Conservation (phyloP, 2,888 invertebrate genomes). For the Ceriagrion tenellum region DNA sequence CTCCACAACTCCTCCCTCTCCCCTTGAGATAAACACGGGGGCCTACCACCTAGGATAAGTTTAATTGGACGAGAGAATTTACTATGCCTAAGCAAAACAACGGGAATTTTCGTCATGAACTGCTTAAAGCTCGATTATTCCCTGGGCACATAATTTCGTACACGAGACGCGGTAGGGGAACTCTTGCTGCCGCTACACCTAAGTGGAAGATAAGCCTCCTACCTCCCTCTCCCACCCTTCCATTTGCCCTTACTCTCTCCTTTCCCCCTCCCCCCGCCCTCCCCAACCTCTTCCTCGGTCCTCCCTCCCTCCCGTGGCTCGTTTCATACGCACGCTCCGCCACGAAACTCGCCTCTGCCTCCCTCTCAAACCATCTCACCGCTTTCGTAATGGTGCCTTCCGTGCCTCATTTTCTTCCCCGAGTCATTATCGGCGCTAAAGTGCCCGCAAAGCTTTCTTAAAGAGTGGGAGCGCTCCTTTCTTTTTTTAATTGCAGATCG, state of each 20-base stretch:
- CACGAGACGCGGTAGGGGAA: not conserved
- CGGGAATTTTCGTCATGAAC: slow-evolving; percentile 28
- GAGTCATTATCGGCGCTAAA: slow-evolving; percentile 63
- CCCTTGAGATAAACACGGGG: not conserved
- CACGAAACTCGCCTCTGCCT: not conserved
- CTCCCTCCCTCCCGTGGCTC: not conserved
- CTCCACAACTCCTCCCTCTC: not conserved
- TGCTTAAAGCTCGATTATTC: not conserved
- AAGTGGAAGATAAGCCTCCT: slow-evolving; percentile 12
- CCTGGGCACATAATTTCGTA: slow-evolving; percentile 36
- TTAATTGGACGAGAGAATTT: slow-evolving; percentile 22
- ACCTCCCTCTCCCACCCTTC: not conserved
- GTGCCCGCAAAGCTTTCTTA: slow-evolving; percentile 63
- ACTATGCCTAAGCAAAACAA: not conserved
- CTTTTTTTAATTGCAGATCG: slow-evolving; percentile 62
- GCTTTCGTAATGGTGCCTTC: slow-evolving; percentile 44
- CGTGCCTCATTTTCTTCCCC: slow-evolving; percentile 59
- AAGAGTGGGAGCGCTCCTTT: slow-evolving; percentile 16
- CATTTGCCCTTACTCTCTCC: not conserved
- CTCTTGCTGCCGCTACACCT: not conserved
- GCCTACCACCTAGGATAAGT: not conserved
- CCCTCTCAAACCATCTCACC: no score
- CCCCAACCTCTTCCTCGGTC: not conserved
- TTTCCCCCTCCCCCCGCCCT: not conserved
- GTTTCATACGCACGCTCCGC: not conserved